These are phyloP conservation scores for Anolis sagrei DNA, from an alignment of 2,113 vertebrate genomes.

Conservation along the genomic window DNA sequence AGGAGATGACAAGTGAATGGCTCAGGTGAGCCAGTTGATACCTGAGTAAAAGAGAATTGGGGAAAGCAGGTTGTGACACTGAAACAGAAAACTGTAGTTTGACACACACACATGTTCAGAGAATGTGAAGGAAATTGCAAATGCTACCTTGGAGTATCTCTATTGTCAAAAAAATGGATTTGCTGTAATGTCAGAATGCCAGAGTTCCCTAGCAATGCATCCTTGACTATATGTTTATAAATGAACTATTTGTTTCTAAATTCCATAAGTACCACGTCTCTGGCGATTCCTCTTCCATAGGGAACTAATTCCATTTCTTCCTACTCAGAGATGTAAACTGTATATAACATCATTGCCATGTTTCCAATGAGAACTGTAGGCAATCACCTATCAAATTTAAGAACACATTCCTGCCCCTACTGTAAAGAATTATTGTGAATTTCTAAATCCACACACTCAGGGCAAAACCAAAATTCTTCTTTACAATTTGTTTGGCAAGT, in stretches of 20 bases:
- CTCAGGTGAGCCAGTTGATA: not conserved
- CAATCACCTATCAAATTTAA: not conserved
- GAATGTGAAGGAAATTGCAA: not conserved
- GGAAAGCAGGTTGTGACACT: not conserved
- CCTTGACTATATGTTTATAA: not conserved
- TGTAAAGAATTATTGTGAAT: too few relatives aligned
- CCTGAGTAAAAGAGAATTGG: not conserved
- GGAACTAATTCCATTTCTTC: not conserved
- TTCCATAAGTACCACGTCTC: not conserved
- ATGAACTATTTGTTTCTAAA: not conserved
- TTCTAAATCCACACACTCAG: too few relatives aligned
- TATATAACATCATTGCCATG: not conserved
- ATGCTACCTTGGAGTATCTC: not conserved
- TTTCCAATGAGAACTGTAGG: not conserved
- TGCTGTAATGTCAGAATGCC: not conserved
- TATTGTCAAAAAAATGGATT: not conserved
- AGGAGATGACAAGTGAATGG: not conserved
- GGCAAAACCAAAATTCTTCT: too few relatives aligned
- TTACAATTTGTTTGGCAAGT: too few relatives aligned
- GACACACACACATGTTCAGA: not conserved
- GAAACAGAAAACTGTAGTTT: not conserved
- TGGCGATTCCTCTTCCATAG: not conserved
- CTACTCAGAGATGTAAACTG: not conserved
- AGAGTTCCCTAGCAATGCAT: not conserved
- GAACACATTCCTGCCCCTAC: not conserved